phyloP scores from a whole-genome alignment of 92 coral and sea anemone genomes.

The Parazoanthus darwini region DNA sequence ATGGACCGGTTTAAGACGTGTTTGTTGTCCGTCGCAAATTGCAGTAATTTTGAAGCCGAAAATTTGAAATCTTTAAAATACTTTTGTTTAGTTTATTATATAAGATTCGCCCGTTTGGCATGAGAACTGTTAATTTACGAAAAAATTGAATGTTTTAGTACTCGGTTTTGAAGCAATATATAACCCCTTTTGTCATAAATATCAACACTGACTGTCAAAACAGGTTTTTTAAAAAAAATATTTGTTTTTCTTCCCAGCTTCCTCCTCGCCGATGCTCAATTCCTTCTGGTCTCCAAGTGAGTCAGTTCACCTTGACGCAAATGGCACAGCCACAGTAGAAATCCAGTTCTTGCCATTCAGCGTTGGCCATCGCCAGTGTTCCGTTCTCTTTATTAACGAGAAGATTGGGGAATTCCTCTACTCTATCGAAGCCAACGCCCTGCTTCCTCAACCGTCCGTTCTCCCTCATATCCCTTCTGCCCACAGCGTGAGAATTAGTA shows the following conservation, averaged over 20 bases:
- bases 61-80: too few relatives aligned
- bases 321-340: constrained; percentile 73
- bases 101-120: too few relatives aligned
- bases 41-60: too few relatives aligned
- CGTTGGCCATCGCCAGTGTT: constrained; percentile 92
- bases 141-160: too few relatives aligned
- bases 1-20: too few relatives aligned
- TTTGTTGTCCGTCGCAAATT: too few relatives aligned
- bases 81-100: too few relatives aligned
- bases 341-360: constrained; percentile 93
- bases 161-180: too few relatives aligned
- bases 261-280: constrained; percentile 68
- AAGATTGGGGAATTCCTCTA: constrained; percentile 95
- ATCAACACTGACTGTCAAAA: too few relatives aligned
- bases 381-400: constrained; percentile 93
- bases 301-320: constrained; percentile 71
- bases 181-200: too few relatives aligned
- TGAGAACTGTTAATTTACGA: too few relatives aligned
- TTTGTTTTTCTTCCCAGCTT: constrained; percentile 33
- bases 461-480: constrained; percentile 84
- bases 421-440: constrained; percentile 90
- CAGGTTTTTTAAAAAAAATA: neutral
- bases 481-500: constrained; percentile 89
- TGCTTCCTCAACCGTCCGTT: constrained; percentile 89
- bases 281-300: constrained; percentile 92